Percentiles rank a stretch among this genome's conserved stretches.
phyloP scores from a whole-genome alignment of 2,888 invertebrate genomes.

The Cyclophora albipunctata region DNA sequence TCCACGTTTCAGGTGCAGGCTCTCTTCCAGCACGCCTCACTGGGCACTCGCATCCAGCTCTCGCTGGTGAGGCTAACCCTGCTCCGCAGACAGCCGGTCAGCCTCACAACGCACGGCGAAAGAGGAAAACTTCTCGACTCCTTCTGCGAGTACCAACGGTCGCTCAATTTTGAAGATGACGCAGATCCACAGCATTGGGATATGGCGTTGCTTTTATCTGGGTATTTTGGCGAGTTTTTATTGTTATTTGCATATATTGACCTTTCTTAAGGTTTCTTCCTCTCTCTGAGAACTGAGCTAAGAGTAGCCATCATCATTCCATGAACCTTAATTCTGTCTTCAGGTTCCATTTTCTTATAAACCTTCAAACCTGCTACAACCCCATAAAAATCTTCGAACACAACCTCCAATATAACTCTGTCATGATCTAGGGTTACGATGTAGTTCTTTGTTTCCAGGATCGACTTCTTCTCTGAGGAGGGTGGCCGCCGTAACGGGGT shows the following conservation, averaged over 20 bases:
- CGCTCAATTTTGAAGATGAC: slow-evolving; percentile 79
- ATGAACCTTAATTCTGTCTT: too few species aligned
- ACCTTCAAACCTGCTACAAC: too few species aligned
- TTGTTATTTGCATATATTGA: not conserved
- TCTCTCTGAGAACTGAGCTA: too few species aligned
- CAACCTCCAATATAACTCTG: too few species aligned
- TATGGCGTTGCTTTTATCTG: slow-evolving; percentile 84
- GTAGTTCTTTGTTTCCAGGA: slow-evolving; percentile 45
- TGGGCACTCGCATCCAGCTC: slow-evolving; percentile 79
- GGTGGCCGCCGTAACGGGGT: slow-evolving; percentile 81
- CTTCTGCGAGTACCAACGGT: slow-evolving; percentile 82
- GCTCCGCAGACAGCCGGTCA: slow-evolving; percentile 78
- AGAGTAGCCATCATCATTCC: too few species aligned
- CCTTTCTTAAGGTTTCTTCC: too few species aligned
- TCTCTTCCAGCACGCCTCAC: slow-evolving; percentile 83
- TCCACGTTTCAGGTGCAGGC: slow-evolving; percentile 79
- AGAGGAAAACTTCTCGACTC: slow-evolving; percentile 80
- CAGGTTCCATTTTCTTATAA: too few species aligned
- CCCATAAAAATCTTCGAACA: too few species aligned
- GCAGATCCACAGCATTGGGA: slow-evolving; percentile 85
- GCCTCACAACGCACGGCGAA: slow-evolving; percentile 79
- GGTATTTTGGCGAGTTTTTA: not conserved
- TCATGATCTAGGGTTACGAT: too few species aligned
- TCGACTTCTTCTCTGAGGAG: slow-evolving; percentile 84
- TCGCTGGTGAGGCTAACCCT: slow-evolving; percentile 82